Percentiles rank a stretch among this genome's conserved stretches.
phyloP scores from a whole-genome alignment of 2,888 invertebrate species.

The Nipponacmea schrenckii region DNA sequence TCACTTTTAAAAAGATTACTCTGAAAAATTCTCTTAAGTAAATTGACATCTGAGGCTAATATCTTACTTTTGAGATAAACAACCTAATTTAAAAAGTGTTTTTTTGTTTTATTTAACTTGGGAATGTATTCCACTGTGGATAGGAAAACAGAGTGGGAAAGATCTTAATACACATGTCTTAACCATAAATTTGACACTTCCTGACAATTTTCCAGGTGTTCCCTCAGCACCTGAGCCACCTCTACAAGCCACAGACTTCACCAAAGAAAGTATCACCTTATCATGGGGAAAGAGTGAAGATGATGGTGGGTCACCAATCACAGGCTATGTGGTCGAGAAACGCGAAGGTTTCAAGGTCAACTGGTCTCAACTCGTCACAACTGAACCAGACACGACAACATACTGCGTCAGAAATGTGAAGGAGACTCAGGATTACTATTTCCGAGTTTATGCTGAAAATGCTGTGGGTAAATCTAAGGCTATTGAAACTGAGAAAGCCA shows the following conservation, averaged over 20 bases:
- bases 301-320: slow-evolving; percentile 84
- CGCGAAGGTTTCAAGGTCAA: slow-evolving; percentile 71
- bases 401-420: slow-evolving; percentile 72
- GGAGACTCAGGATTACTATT: slow-evolving; percentile 85
- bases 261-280: slow-evolving; percentile 43
- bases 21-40: not conserved
- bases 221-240: slow-evolving; percentile 55
- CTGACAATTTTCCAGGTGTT: slow-evolving; percentile 36
- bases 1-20: not conserved
- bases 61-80: not conserved
- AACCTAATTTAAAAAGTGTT: not conserved
- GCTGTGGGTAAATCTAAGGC: slow-evolving; percentile 86
- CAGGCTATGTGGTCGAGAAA: slow-evolving; percentile 83
- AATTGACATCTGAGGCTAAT: not conserved
- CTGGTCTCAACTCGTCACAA: slow-evolving; percentile 48
- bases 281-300: slow-evolving; percentile 65
- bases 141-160: too few relatives aligned
- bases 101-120: too few relatives aligned
- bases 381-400: slow-evolving; percentile 70
- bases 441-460: slow-evolving; percentile 87
- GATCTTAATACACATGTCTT: too few relatives aligned
- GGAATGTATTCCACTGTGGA: too few relatives aligned
- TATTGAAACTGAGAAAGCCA: slow-evolving; percentile 46
- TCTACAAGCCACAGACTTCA: slow-evolving; percentile 48
- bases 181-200: not conserved